Percentiles rank a stretch among this genome's conserved stretches.
phyloP scores from a whole-genome alignment of 2,797 vertebrate genomes.

The Sciurus carolinensis region DNA sequence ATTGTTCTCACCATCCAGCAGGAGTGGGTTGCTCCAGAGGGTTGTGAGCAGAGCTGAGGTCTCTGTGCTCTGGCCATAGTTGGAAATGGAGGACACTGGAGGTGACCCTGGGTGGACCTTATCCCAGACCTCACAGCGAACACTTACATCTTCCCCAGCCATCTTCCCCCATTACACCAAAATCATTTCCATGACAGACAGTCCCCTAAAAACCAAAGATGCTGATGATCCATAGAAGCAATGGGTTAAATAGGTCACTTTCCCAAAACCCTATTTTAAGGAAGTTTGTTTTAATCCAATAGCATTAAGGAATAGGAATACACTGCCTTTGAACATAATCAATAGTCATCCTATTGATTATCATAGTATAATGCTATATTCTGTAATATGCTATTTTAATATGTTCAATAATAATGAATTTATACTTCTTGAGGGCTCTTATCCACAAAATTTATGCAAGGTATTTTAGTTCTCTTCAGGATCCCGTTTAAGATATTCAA shows the following conservation, averaged over 20 bases:
- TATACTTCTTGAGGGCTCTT: slow-evolving; percentile 52
- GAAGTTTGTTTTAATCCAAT: too few relatives aligned
- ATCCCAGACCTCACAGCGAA: not conserved
- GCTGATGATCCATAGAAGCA: not conserved
- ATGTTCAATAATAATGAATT: not conserved
- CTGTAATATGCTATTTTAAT: slow-evolving; percentile 2
- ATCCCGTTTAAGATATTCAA: slow-evolving; percentile 69
- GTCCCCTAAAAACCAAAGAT: not conserved
- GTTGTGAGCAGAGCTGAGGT: not conserved
- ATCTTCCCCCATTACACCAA: too few relatives aligned
- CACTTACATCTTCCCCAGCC: rapidly evolving
- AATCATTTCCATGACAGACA: not conserved
- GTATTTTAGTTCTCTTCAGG: slow-evolving; percentile 73
- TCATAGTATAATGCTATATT: not conserved
- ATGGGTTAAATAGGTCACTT: not conserved
- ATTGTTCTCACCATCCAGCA: not conserved
- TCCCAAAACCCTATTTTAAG: not conserved
- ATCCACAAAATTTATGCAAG: slow-evolving; percentile 65
- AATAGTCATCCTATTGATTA: not conserved
- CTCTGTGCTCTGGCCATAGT: not conserved
- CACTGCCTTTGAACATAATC: not conserved
- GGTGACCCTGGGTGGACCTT: not conserved
- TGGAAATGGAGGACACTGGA: not conserved
- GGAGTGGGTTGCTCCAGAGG: not conserved
- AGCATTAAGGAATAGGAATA: not conserved